Conservation (phyloP, 2,888 invertebrate species). For the Mechanitis messenoides region DNA sequence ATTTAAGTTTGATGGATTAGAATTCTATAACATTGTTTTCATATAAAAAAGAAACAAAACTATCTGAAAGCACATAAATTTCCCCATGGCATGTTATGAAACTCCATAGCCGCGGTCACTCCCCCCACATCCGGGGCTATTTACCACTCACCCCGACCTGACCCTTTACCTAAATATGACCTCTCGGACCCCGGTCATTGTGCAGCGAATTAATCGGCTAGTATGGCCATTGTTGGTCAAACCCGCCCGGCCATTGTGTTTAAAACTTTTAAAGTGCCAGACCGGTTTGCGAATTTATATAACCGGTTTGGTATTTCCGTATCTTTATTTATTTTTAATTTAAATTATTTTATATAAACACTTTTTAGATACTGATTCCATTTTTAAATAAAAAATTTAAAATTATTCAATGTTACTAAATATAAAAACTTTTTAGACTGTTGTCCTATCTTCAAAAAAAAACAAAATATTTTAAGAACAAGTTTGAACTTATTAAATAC, state of each 20-base stretch:
- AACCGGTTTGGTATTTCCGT: slow-evolving; percentile 17
- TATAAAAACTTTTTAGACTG: too few species aligned
- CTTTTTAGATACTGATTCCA: slow-evolving; percentile 9
- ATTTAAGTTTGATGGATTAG: too few species aligned
- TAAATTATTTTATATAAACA: slow-evolving; percentile 29
- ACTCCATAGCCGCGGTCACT: slow-evolving; percentile 60
- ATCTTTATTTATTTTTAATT: slow-evolving; percentile 20
- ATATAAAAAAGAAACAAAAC: slow-evolving; percentile 19
- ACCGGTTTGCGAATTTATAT: slow-evolving; percentile 46
- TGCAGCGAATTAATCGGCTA: slow-evolving; percentile 70
- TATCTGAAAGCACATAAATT: slow-evolving; percentile 58
- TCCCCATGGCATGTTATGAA: slow-evolving; percentile 59
- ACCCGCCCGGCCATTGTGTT: slow-evolving; percentile 67
- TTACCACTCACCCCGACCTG: slow-evolving; percentile 67
- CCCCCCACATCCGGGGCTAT: slow-evolving; percentile 55
- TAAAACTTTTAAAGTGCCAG: slow-evolving; percentile 67
- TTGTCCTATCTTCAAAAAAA: too few species aligned
- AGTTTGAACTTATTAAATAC: too few species aligned
- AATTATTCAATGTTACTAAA: too few species aligned
- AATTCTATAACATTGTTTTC: too few species aligned
- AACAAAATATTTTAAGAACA: too few species aligned
- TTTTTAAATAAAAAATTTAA: too few species aligned
- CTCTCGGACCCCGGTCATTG: slow-evolving; percentile 66
- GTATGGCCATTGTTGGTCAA: slow-evolving; percentile 64
- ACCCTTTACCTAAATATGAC: slow-evolving; percentile 76